phyloP scores from a whole-genome alignment of 2,888 invertebrate species.

The Cyclophora albipunctata region DNA sequence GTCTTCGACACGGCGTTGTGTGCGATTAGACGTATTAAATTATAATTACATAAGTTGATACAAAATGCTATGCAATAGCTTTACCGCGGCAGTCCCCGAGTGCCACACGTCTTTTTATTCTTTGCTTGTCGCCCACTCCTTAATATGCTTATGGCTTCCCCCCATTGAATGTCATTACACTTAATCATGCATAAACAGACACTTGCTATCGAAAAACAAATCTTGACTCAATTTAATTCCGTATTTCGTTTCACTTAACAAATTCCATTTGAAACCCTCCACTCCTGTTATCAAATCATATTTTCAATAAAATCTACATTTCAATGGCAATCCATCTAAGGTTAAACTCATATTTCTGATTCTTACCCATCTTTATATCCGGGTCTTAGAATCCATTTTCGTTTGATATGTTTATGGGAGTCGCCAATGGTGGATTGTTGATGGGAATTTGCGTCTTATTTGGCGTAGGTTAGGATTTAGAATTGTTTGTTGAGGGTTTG shows the following conservation, averaged over 20 bases:
- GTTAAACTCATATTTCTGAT: slow-evolving; percentile 9
- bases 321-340: slow-evolving; percentile 26
- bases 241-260: slow-evolving; percentile 4
- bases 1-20: too few relatives aligned
- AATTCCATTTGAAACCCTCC: slow-evolving; percentile 18
- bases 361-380: slow-evolving; percentile 12
- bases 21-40: too few relatives aligned
- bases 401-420: slow-evolving; percentile 11
- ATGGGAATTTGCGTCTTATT: slow-evolving; percentile 15
- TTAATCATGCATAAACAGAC: too few relatives aligned
- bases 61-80: too few relatives aligned
- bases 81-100: too few relatives aligned
- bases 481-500: slow-evolving; percentile 14
- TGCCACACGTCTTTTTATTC: too few relatives aligned
- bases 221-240: not conserved
- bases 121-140: too few relatives aligned
- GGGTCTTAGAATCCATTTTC: slow-evolving; percentile 21
- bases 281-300: slow-evolving; percentile 32
- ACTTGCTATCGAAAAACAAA: too few relatives aligned
- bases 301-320: slow-evolving; percentile 46
- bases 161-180: too few relatives aligned
- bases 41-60: too few relatives aligned
- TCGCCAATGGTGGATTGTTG: not conserved
- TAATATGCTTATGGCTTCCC: too few relatives aligned
- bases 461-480: slow-evolving; percentile 15